Percentiles rank a stretch among this genome's conserved stretches.
Evolutionary conservation across 1,140 invertebrate genomes (phyloP).

Genomic region (silkworm (Bombyx mori)): ASM3026992v2 NC_085133.1:10421501-10422000

Average conservation of each 20-base stretch:
- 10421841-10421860: slow-evolving; percentile 34
- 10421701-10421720: slow-evolving; percentile 44
- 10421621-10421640: slow-evolving; percentile 71
- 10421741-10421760: slow-evolving; percentile 7
- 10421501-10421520: slow-evolving; percentile 72
- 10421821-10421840: slow-evolving; percentile 42
- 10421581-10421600: no score
- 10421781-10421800: slow-evolving; percentile 11
- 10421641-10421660: slow-evolving; percentile 76
- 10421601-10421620: slow-evolving; percentile 56
- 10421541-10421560: no score
- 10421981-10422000: no score
- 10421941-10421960: slow-evolving; percentile 19
- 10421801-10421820: slow-evolving; percentile 20
- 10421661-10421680: slow-evolving; percentile 42
- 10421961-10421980: no score
- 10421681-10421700: slow-evolving; percentile 38
- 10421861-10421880: slow-evolving; percentile 30
- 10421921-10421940: slow-evolving; percentile 31
- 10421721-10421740: slow-evolving; percentile 32
- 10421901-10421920: slow-evolving; percentile 24
- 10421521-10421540: slow-evolving; percentile 77
- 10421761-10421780: slow-evolving; percentile 13
- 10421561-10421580: no score
- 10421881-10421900: slow-evolving; percentile 21